Conservation (phyloP, 2,113 vertebrate species). For the Sapayoa aenigma region DNA sequence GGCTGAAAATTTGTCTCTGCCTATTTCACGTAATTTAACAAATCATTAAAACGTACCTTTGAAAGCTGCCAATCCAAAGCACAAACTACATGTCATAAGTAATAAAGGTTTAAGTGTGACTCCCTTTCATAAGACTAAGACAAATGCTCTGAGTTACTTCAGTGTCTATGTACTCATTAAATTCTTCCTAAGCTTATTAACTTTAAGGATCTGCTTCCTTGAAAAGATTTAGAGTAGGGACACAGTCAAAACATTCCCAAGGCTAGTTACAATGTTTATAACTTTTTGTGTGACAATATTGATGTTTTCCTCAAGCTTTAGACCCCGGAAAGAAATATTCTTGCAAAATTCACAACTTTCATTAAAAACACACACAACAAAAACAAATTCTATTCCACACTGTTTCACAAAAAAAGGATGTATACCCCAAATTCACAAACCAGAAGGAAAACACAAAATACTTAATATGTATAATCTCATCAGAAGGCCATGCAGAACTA, state of each 20-base stretch:
- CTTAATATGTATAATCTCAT: neutral
- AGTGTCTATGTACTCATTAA: neutral
- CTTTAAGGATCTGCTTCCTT: neutral
- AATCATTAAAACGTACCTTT: neutral
- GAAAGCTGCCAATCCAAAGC: neutral
- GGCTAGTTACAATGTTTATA: neutral
- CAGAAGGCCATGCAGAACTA: neutral
- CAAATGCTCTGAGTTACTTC: neutral
- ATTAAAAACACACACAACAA: neutral
- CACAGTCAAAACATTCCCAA: neutral
- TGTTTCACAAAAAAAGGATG: neutral
- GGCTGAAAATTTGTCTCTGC: neutral
- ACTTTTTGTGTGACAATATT: neutral
- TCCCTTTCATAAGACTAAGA: neutral
- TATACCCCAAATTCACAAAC: neutral
- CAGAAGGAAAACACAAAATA: neutral
- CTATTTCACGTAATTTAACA: neutral
- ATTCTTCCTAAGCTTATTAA: constrained; percentile 4
- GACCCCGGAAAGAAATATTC: neutral
- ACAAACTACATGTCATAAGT: neutral
- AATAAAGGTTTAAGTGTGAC: neutral
- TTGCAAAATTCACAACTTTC: neutral
- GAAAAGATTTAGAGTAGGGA: neutral
- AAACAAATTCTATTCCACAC: neutral
- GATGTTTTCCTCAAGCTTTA: neutral